Base-by-base conservation (phyloP, 2,113 vertebrate genomes). In the Centropus unirufus region DNA sequence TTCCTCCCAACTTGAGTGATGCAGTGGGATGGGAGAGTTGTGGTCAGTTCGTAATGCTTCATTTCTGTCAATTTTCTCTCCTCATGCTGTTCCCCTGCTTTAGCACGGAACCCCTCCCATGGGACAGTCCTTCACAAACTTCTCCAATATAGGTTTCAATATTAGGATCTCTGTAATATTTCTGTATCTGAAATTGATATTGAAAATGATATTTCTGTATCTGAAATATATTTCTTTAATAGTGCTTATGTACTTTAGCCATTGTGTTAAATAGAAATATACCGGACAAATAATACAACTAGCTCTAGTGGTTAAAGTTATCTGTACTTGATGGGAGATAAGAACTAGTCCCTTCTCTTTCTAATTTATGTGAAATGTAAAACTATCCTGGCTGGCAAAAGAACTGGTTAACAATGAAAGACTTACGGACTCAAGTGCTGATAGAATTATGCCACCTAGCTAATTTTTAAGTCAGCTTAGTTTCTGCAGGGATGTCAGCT, bases 1-100 rank as follows among this genome's bases (percentile, higher is more conserved):
- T 16, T 78, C 26, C 14, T 77, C 44, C 46, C 27, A 67, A 11
- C 14, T 19, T 0, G 5, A 21, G 24, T 3, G 24, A 15, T 1
- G 2, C 30, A 86, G 52, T 0, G 8, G 62, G 52, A 64, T 27
- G 55, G 58, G 36, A 47, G 32, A 39, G 49, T 51, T 58, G 14
- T 0, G 1, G 12, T 58, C 23, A 15, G 21, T 42, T 86, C 16
- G 9, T 36, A 46, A 21, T 0, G 1, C 49, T 32, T 63, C 26
- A 7, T 21, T 24, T 52, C 24, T 83, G 21, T 32, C 5, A 4
- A 34, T 49, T 26, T 36, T 36, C 36, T 36, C 36, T 83, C 24
- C 32, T 36, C 26, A 8, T 1, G 5, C 26, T 5, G 1, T 83
- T 62, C 4, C 13, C 10, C 39, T 26, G 39, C 32, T 63, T 16